These are phyloP conservation scores for Circaetus cinerascens DNA, from an alignment of 2,113 vertebrate genomes.

Conservation along the genomic window DNA sequence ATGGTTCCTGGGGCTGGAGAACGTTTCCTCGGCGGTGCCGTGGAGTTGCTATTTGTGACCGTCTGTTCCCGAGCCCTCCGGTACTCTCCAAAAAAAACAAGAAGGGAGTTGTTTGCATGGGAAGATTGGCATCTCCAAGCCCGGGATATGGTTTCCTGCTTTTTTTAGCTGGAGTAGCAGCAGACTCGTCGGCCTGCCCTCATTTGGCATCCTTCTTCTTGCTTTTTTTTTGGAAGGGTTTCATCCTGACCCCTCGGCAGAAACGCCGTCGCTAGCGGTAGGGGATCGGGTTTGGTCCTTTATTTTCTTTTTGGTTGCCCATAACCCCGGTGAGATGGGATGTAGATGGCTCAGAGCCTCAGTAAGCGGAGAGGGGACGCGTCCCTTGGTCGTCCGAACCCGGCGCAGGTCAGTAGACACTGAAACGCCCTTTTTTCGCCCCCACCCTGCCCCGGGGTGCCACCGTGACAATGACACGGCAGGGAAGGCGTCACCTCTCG, in stretches of 20 bases:
- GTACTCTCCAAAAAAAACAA: constrained; percentile 63
- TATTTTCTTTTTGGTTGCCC: background rate
- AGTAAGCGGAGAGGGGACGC: background rate
- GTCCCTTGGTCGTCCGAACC: background rate
- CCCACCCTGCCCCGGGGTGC: background rate
- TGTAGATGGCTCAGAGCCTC: constrained; percentile 57
- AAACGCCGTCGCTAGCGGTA: background rate
- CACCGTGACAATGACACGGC: background rate
- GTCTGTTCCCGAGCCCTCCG: background rate
- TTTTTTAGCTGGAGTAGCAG: constrained; percentile 57
- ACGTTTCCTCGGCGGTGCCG: background rate
- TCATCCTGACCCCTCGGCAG: constrained; percentile 35
- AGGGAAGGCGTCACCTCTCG: background rate
- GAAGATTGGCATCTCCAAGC: constrained; percentile 66
- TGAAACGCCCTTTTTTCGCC: background rate
- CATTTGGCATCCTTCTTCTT: constrained; percentile 49
- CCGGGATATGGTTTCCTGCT: constrained; percentile 64
- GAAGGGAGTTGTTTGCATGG: constrained; percentile 63
- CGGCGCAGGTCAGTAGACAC: constrained; percentile 28
- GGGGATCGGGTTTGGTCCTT: background rate
- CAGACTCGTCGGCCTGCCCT: constrained; percentile 41
- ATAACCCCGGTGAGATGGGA: constrained; percentile 33
- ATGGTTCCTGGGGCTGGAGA: background rate
- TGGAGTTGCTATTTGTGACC: constrained; percentile 41
- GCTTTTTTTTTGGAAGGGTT: background rate